Conservation (phyloP, 2,113 vertebrate genomes). For the Vulpes lagopus region DNA sequence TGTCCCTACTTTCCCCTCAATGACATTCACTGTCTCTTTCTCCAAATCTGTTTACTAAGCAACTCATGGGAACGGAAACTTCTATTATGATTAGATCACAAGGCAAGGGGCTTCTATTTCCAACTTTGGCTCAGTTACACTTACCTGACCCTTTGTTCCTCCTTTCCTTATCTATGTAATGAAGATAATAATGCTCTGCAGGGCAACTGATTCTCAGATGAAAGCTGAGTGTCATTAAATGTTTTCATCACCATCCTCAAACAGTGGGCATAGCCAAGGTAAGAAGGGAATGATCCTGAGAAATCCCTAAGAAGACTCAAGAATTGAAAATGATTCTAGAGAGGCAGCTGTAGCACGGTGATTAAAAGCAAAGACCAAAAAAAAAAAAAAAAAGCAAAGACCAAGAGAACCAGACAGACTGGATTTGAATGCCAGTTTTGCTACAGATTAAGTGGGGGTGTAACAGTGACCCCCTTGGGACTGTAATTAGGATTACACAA, state of each 20-base stretch:
- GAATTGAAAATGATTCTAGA: background rate
- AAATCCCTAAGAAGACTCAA: background rate
- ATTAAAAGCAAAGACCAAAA: background rate
- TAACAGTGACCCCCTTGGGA: background rate
- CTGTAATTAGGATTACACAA: background rate
- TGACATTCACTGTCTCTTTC: background rate
- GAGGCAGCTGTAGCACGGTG: background rate
- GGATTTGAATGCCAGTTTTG: background rate
- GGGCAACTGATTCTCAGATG: constrained; percentile 48
- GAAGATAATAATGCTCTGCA: constrained; percentile 51
- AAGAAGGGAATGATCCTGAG: background rate
- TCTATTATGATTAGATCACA: constrained; percentile 22
- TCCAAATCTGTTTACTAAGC: background rate
- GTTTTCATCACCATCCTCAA: background rate
- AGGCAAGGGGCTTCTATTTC: background rate
- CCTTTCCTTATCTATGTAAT: constrained; percentile 58
- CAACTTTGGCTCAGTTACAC: background rate
- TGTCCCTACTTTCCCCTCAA: background rate
- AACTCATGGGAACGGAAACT: background rate
- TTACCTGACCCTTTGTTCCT: constrained; percentile 24
- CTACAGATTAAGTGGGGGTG: background rate
- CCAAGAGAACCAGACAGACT: background rate
- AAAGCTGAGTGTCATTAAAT: constrained; percentile 59
- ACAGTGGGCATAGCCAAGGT: background rate
- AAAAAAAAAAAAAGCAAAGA: background rate